These are phyloP conservation scores for Pseudotriccus pelzelni DNA, from an alignment of 2,797 vertebrate genomes.

Conservation along the genomic window DNA sequence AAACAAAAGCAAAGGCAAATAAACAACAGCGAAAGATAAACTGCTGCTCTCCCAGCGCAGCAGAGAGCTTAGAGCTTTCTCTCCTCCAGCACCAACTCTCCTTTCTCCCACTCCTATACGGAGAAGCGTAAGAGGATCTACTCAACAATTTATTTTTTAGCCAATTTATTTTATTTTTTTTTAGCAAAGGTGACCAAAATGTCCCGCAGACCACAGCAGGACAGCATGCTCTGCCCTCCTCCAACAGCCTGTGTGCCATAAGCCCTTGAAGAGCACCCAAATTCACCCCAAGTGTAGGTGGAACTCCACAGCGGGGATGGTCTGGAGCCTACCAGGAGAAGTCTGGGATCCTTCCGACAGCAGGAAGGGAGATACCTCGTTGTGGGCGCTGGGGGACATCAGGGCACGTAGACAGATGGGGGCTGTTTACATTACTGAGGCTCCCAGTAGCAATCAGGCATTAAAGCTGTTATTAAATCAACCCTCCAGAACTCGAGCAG, in stretches of 20 bases:
- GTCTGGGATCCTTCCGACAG: not conserved
- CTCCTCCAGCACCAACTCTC: not conserved
- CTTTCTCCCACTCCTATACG: accelerated
- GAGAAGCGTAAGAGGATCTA: accelerated
- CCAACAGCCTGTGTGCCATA: not conserved
- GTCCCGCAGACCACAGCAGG: not conserved
- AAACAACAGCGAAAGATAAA: not conserved
- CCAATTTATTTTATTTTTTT: not conserved
- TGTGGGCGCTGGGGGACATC: accelerated
- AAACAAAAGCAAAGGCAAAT: conserved; percentile 11
- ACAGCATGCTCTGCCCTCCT: not conserved
- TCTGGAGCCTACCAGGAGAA: not conserved
- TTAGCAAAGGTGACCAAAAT: not conserved
- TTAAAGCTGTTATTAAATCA: conserved; percentile 51
- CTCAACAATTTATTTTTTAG: too few species aligned
- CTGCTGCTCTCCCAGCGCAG: not conserved
- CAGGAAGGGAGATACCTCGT: not conserved
- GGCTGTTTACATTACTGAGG: not conserved
- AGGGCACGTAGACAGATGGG: conserved; percentile 11
- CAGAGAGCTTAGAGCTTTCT: not conserved
- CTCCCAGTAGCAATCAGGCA: conserved; percentile 8
- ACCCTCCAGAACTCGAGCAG: conserved; percentile 31
- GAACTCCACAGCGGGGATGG: not conserved
- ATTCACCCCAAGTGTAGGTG: accelerated
- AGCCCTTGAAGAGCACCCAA: not conserved